Base-by-base conservation (phyloP, 2,888 invertebrate genomes). In the Gnatocerus cornutus region DNA sequence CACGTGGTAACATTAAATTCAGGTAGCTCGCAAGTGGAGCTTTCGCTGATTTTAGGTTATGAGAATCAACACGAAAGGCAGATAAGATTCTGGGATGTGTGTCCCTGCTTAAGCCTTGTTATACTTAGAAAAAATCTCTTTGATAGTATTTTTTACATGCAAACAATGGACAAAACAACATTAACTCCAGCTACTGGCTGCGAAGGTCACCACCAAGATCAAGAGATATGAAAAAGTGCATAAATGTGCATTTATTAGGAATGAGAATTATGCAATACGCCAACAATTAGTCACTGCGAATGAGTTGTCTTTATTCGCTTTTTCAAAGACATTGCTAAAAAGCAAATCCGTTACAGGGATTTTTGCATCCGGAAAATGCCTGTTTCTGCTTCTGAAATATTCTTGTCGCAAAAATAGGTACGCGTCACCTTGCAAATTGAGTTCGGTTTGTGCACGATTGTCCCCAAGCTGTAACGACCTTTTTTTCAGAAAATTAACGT, bases 181-280 rank as follows among this genome's bases (percentile, higher is more conserved):
- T 77, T 74, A 75, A 77, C 73, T 68, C 71, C 74, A 73, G 75
- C 76, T 78, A 74, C 77, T 70, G 72, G 75, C 76, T 68, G 69
- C 71, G 77, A 80, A 80, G 79, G 79, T 78, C 78, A 78, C 74
- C 75, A 71, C 71, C 74, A 73, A 79, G 79, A 80, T 79, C 77
- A 67, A 74, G 71, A 78, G 78, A 80, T 79, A 78, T 76, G 75
- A 79, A 78, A 75, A 77, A 77, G 75, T 78, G 79, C 77, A 78
- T 78, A 75, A 78, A 80, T 78, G 65, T 65, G 76, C 78, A 78
- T 78, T 79, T 77, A 78, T 78, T 77, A 78, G 74, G 77, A 79
- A 78, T 71, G 70, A 33, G 68, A 73, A 79, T 80, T 80, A 79
- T 79, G 80, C 78, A 80, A 80, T 69, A 30, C 33, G 41, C 29